Evolutionary conservation across 1,140 invertebrate genomes (phyloP), one percentile per base, ranked within the genome.

Genomic region (Drosophila kohkoa): DNA sequence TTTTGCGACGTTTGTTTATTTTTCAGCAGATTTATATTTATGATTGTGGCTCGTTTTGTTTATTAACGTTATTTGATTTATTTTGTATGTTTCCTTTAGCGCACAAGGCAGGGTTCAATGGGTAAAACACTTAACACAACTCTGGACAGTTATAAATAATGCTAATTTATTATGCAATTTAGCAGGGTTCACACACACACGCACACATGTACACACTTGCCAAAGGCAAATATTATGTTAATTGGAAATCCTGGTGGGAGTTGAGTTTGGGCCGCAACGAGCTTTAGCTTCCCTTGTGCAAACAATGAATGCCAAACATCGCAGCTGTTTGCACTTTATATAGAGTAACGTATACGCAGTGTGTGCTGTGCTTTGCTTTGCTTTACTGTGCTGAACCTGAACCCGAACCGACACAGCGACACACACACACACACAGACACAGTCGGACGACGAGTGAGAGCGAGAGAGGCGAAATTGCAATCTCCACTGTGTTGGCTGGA

Each of bases 251-350:
- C 70, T 73, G 45, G 28, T 8, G 51, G 48, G 30, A 20, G 6
- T 52, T 65, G 15, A 57, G 38, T 28, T 32, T 5, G 20, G 32
- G 35, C 16, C 13, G 48, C 11, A 43, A 54, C 35, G 65, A 68
- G 69, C 58, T 74, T 77, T 67, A 67, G 74, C 62, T 67, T 67
- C 55, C 77, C 77, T 82, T 78, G 77, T 66, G 66, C 75, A 79
- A 88, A 89, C 81, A 88, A 81, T 88, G 81, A 88, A 89, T 88
- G 85, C 67, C 71, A 79, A 80, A 68, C 69, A 69, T 73, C 62
- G 71, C 68, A 46, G 46, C 63, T 79, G 73, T 67, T 81, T 73
- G 75, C 85, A 60, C 63, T 76, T 89, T 88, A 89, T 88, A 88
- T 88, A 83, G 63, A 51, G 57, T 75, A 51, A 73, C 63, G 51